phyloP scores from a whole-genome alignment of 2,888 invertebrate genomes.

The Hypercompe scribonia region DNA sequence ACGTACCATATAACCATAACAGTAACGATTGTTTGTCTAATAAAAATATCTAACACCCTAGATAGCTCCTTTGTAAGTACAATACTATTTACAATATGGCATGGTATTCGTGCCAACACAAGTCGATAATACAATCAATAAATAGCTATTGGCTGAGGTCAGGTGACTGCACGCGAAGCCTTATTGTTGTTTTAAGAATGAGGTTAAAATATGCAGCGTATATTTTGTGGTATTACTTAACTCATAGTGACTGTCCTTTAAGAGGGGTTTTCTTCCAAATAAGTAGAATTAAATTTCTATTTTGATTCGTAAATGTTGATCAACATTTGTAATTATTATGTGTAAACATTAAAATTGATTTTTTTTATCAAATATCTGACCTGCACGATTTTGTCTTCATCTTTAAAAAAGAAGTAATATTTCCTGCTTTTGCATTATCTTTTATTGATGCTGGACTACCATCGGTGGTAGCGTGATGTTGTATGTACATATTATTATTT shows the following conservation, averaged over 20 bases:
- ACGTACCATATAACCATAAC: neutral
- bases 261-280: too few species aligned
- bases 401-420: too few species aligned
- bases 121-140: conserved; percentile 31
- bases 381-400: too few species aligned
- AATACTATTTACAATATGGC: conserved; percentile 14
- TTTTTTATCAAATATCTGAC: too few species aligned
- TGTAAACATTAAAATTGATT: too few species aligned
- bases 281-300: neutral
- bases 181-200: conserved; percentile 14
- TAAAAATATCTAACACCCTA: neutral
- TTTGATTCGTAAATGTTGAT: too few species aligned
- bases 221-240: neutral
- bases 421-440: too few species aligned
- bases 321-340: neutral
- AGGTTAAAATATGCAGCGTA: conserved; percentile 9
- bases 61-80: neutral
- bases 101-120: conserved; percentile 29
- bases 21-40: neutral
- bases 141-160: conserved; percentile 37
- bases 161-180: conserved; percentile 26
- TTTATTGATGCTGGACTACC: too few species aligned
- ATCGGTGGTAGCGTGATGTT: too few species aligned
- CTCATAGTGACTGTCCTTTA: too few species aligned
- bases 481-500: too few species aligned